A percentile compares a stretch with the other conserved stretches of the same genome.
Evolutionary conservation across 2,113 vertebrate genomes (phyloP).

Genomic region (Silurus meridionalis): DNA sequence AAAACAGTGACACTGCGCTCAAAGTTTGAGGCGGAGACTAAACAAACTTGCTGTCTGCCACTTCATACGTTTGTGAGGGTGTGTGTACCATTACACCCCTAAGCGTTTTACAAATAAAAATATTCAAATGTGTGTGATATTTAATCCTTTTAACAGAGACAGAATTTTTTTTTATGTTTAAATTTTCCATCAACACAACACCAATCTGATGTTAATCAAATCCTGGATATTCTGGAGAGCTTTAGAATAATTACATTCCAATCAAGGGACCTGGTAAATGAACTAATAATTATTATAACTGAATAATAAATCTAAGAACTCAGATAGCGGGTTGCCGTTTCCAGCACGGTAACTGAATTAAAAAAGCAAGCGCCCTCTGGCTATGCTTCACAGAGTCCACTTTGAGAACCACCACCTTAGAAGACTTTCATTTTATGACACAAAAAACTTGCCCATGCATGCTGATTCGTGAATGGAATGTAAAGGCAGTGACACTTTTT

Average conservation of each 20-base stretch:
- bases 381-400: not conserved
- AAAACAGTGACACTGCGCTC: too few species aligned
- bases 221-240: not conserved
- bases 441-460: not conserved
- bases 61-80: too few species aligned
- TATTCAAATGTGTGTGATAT: not conserved
- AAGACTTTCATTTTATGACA: not conserved
- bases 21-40: too few species aligned
- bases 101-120: not conserved
- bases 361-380: not conserved
- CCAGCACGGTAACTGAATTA: not conserved
- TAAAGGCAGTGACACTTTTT: not conserved
- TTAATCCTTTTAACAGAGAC: not conserved
- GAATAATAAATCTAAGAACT: not conserved
- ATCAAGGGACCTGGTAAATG: not conserved
- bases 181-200: not conserved
- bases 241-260: not conserved
- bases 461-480: not conserved
- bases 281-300: not conserved
- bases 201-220: not conserved
- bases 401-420: not conserved
- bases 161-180: not conserved
- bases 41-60: too few species aligned
- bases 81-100: too few species aligned
- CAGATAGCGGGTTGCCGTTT: not conserved